Percentiles rank a stretch among this genome's conserved stretches.
These are phyloP conservation scores for Oophaga pumilio DNA, from an alignment of 2,113 vertebrate genomes.

Conservation along the genomic window DNA sequence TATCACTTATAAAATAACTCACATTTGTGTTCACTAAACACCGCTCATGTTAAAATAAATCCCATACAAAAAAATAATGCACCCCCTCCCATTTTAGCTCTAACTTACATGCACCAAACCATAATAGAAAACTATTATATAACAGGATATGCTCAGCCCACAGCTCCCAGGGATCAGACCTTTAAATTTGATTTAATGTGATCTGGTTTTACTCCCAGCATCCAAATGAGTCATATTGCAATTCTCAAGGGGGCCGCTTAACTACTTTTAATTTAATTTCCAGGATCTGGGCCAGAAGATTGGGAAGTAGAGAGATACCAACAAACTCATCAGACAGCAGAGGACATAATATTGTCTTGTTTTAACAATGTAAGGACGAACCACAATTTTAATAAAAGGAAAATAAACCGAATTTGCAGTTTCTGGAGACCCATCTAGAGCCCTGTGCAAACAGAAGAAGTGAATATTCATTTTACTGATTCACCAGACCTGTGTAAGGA, in stretches of 20 bases:
- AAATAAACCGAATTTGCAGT: background rate
- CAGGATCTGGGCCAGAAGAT: conserved; percentile 42
- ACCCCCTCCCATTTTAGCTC: background rate
- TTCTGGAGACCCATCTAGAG: background rate
- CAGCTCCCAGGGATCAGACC: conserved; percentile 28
- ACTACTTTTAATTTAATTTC: conserved; percentile 54
- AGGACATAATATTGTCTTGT: background rate
- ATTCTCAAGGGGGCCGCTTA: conserved; percentile 35
- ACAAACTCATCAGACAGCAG: background rate
- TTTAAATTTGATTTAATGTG: conserved; percentile 45
- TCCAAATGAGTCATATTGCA: conserved; percentile 35
- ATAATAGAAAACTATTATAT: conserved; percentile 1
- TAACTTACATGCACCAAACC: background rate
- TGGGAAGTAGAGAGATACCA: conserved; percentile 18
- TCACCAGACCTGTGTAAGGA: background rate
- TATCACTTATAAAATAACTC: background rate
- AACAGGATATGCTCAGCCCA: conserved; percentile 34
- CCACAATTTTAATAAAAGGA: background rate
- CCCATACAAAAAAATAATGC: background rate
- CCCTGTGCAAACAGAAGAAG: background rate
- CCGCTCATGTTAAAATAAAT: background rate
- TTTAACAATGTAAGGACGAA: background rate
- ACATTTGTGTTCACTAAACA: background rate
- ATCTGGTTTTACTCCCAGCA: conserved; percentile 54
- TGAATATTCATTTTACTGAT: background rate